Conservation (phyloP, 2,113 vertebrate species). For the Climacteris rufus region DNA sequence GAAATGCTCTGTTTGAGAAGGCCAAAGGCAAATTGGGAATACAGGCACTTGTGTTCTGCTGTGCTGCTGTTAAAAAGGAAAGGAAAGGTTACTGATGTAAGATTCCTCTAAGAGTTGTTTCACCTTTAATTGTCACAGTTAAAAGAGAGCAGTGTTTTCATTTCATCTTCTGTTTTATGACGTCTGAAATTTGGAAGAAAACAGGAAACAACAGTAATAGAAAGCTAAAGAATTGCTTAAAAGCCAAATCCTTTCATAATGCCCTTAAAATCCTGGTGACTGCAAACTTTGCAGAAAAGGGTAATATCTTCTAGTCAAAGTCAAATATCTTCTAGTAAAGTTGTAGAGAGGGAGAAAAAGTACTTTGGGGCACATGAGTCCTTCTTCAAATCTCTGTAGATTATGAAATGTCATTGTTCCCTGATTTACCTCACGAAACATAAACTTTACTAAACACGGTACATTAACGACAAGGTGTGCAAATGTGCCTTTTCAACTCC, state of each 20-base stretch:
- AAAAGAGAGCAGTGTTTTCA: not conserved
- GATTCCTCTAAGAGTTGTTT: not conserved
- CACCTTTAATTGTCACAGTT: not conserved
- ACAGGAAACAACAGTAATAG: not conserved
- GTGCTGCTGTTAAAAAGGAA: not conserved
- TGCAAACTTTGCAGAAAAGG: not conserved
- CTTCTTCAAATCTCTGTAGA: conserved; percentile 13
- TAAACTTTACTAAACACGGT: conserved; percentile 40
- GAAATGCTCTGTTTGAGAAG: not conserved
- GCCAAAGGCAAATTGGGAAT: not conserved
- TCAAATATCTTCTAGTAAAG: not conserved
- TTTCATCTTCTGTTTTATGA: not conserved
- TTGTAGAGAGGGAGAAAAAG: not conserved
- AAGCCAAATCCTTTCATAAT: not conserved
- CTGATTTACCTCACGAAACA: conserved; percentile 40
- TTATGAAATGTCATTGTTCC: conserved; percentile 40
- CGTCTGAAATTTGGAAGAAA: not conserved
- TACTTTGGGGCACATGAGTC: not conserved
- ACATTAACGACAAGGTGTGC: conserved; percentile 48
- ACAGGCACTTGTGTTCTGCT: not conserved
- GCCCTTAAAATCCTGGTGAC: not conserved
- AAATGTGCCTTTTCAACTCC: conserved; percentile 11
- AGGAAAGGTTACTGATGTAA: not conserved
- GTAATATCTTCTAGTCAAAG: not conserved
- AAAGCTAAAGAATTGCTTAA: not conserved